Evolutionary conservation across 2,797 vertebrate genomes (phyloP), one percentile per base, ranked within the genome.

Genomic region (Perodicticus potto): DNA sequence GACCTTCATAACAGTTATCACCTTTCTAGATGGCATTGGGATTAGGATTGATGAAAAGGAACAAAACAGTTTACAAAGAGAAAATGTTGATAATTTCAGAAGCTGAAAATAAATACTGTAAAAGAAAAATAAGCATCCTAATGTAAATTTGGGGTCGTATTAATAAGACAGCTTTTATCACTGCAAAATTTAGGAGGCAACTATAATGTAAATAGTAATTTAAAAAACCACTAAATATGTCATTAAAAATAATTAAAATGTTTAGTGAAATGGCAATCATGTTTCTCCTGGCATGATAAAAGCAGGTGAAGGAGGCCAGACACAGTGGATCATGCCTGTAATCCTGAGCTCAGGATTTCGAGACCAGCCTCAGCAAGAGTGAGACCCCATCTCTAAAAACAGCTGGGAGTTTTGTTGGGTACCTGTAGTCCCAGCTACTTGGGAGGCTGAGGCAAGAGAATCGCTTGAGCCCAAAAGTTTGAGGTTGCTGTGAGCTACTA

Each of bases 241-340:
- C 49, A 74, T 83, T 94, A 82, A 40, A 90, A 82, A 95, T 86
- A 92, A 73, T 43, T 82, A 89, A 86, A 95, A 92, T 55, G 94
- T 86, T 90, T 96, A 89, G 23, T 76, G n/a, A 92, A 86, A 94
- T 91, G 20, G 27, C 53, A 89, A 77, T 63, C 9, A 49, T 82
- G 65, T 83, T 63, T 80, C 70, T 73, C 85, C n/a, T 92, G 53
- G 49, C 61, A 95, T 84, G 65, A 77, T 69, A 81, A 97, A 91
- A 89, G 25, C 55, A 92, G 25, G 40, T 63, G 27, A 83, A 93
- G 12, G 14, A 4, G 49, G 14, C 49, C 49, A 53, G 49, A 14
- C 49, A 53, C 49, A 53, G 49, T 53, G 49, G 49, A 53, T 53
- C 49, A 53, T 3, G 49, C 49, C 49, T 53, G 3, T 53, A 53